Evolutionary conservation across 2,797 vertebrate species (phyloP), one percentile per base, ranked within the genome.

Genomic region (Enteromius afrohamiltoni): DNA sequence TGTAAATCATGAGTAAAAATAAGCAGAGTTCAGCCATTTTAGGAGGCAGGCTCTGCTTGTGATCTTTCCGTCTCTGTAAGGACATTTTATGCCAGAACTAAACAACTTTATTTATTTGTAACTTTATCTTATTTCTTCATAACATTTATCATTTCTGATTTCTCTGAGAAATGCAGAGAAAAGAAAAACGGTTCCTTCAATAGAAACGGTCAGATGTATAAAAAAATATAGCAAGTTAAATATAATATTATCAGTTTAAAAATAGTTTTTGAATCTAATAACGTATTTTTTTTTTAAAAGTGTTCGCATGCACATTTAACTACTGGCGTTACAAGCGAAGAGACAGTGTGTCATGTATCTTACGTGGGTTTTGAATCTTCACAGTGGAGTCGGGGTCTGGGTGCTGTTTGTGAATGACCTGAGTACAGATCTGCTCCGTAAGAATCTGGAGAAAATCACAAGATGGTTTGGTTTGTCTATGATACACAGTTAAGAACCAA

Each of bases 361-460:
- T 96, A 99, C 98, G 97, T 89, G 98, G 98, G 93, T 98, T 99
- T 92, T 98, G 96, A 89, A 99, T 98, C 95, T 98, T 99, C 90
- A 99, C 95, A 21, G 96, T 92, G 88, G 98, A 99, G 95, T 99
- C 98, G 19, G 98, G 96, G 90, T 99, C 98, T 89, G 97, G 97
- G 92, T 99, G 98, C 82, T 98, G 98, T 91, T 98, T 99, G 93
- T 98, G 98, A 90, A 98, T 95, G 88, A 99, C 98, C 91, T 99
- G 98, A 89, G 98, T 99, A 90, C 96, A 97, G 94, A 99, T 97
- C 91, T 98, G 97, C 91, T 99, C 98, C 69, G 97, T 98, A 84
- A 99, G 96, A 91, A 99, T 96, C 98, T 99, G 86, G 17, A 90
- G 78, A 85, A 80, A 88, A 42, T 84, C 26, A 78, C 5, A 62